These are phyloP conservation scores for Clepsis dumicolana DNA, from an alignment of 2,888 invertebrate genomes.

Conservation along the genomic window DNA sequence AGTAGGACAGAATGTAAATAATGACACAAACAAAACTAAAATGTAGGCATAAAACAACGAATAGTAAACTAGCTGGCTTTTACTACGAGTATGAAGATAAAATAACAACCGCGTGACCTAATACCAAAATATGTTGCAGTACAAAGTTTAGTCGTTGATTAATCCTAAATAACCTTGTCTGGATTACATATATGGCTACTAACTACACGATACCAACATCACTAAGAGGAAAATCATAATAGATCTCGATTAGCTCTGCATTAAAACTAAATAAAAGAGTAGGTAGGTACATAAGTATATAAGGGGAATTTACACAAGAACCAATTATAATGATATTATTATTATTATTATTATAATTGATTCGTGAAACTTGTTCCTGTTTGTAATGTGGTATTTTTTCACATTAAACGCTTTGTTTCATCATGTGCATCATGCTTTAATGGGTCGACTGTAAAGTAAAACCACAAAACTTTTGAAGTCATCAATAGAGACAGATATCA, in stretches of 20 bases:
- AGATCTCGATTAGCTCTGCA: too few relatives aligned
- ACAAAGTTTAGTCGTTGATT: not conserved
- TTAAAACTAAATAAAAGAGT: not conserved
- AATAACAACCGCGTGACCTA: not conserved
- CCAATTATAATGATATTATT: too few relatives aligned
- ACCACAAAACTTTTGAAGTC: too few relatives aligned
- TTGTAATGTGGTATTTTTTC: too few relatives aligned
- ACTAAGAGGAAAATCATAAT: not conserved
- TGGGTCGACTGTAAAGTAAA: too few relatives aligned
- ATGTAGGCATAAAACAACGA: not conserved
- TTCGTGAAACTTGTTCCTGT: too few relatives aligned
- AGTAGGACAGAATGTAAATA: not conserved
- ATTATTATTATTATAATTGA: too few relatives aligned
- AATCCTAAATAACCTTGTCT: not conserved
- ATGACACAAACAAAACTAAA: not conserved
- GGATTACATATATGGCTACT: not conserved
- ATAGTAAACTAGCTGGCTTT: conserved; percentile 8
- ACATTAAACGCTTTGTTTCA: too few relatives aligned
- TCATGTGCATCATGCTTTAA: too few relatives aligned
- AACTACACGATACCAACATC: not conserved
- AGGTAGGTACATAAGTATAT: not conserved
- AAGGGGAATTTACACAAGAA: not conserved
- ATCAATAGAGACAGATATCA: too few relatives aligned
- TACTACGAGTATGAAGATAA: not conserved
- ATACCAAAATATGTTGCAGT: not conserved